Percentiles rank a stretch among this genome's conserved stretches.
These are phyloP conservation scores for Astatoreochromis straeleni DNA, from an alignment of 2,113 vertebrate species.

Conservation along the genomic window DNA sequence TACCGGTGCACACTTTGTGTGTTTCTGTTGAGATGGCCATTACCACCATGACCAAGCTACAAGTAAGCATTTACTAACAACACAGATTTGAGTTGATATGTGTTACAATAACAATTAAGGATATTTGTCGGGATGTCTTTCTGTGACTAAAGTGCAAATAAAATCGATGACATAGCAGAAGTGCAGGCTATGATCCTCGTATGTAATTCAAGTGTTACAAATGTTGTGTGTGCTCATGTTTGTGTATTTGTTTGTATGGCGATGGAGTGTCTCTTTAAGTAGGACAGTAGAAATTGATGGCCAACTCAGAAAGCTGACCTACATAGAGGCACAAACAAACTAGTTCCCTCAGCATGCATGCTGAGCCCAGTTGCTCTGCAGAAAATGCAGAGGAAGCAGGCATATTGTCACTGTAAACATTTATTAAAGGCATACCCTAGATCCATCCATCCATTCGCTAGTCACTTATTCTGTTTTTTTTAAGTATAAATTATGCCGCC, in stretches of 20 bases:
- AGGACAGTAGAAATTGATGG: conserved; percentile 77
- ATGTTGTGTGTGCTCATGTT: not conserved
- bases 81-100: not conserved
- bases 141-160: not conserved
- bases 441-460: not conserved
- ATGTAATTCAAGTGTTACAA: not conserved
- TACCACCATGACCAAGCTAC: not conserved
- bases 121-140: not conserved
- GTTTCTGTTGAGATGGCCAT: not conserved
- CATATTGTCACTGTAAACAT: conserved; percentile 33
- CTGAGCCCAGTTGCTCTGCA: conserved; percentile 53
- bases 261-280: conserved; percentile 62
- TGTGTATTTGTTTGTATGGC: not conserved
- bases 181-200: not conserved
- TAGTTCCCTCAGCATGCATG: conserved; percentile 60
- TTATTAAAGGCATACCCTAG: not conserved
- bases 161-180: not conserved
- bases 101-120: not conserved
- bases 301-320: conserved; percentile 75
- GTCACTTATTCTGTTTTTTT: not conserved
- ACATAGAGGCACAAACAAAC: conserved; percentile 74
- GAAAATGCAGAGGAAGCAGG: conserved; percentile 48
- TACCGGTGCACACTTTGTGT: not conserved
- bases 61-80: not conserved
- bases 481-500: not conserved